Evolutionary conservation across 2,888 invertebrate species (phyloP), one percentile per base, ranked within the genome.

Genomic region (Tachina grossa): DNA sequence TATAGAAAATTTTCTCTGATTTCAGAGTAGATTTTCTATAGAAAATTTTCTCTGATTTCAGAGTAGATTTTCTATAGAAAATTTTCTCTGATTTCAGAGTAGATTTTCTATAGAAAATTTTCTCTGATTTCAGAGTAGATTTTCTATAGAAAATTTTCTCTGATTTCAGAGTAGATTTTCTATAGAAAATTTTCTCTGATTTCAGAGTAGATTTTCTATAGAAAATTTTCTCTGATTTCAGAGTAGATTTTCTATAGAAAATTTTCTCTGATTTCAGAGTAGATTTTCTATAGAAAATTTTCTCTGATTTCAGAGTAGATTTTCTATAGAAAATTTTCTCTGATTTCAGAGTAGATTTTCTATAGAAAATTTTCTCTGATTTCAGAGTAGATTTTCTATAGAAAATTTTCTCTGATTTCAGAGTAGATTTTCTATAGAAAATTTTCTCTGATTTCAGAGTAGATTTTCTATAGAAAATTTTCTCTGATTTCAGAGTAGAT

Each of bases 31-130:
- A 43, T n/a, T 45, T 47, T 47, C 47, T 47, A 47, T 31, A 47
- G 4, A 22, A 45, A 65, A 1, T 9, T 16, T 53, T 9, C n/a
- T 47, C 14, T 47, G 14, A 14, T 14, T 13, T 11, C n/a, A 9
- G 8, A 2, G 13, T n/a, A n/a, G n/a, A 63, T 63, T 63, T 63
- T 45, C 13, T 63, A 19, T 63, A 19, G 45, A 63, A 63, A 45
- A 39, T 11, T 19, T 19, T 6, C 19, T 63, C 19, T 19, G 19
- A 19, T 22, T 9, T 4, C 0, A 13, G 43, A 63, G 43, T 5
- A 9, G 43, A 16, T 19, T 63, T 63, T 45, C 19, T 43, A 1
- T 63, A 22, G 8, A 19, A 63, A 45, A 22, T 22, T 10, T 11
- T 22, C 13, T 45, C 9, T 22, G 13, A 16, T 22, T 8, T 8